A percentile compares a stretch with the other conserved stretches of the same genome.
Conservation (phyloP, 2,888 invertebrate genomes). For the Cantharis nigra region DNA sequence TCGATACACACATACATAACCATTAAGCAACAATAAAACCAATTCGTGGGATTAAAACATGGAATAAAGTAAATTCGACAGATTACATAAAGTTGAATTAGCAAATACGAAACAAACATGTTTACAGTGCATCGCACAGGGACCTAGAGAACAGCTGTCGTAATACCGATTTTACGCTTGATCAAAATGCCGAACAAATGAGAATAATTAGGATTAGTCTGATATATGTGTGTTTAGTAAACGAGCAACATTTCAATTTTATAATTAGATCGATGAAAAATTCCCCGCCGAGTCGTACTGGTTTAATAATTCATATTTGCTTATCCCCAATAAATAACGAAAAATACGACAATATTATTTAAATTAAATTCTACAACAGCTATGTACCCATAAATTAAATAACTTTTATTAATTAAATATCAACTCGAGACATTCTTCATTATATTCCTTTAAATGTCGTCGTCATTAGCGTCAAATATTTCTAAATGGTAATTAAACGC, state of each 20-base stretch:
- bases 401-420: neutral
- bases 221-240: conserved; percentile 24
- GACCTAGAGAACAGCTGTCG: conserved; percentile 26
- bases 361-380: neutral
- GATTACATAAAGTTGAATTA: conserved; percentile 10
- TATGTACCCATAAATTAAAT: neutral
- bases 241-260: conserved; percentile 19
- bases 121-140: conserved; percentile 16
- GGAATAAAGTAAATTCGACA: neutral
- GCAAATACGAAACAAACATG: conserved; percentile 28
- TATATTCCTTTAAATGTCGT: neutral
- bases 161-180: conserved; percentile 28
- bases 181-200: conserved; percentile 27
- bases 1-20: neutral
- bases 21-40: neutral
- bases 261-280: conserved; percentile 23
- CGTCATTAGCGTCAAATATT: neutral
- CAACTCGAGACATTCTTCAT: neutral
- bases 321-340: conserved; percentile 15
- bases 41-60: conserved; percentile 1
- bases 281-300: neutral
- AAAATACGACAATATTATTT: neutral
- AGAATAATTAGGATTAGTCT: conserved; percentile 31
- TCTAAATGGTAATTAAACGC: neutral
- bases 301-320: conserved; percentile 17